Conservation (phyloP, 2,113 vertebrate genomes). For the Synchiropus splendidus region DNA sequence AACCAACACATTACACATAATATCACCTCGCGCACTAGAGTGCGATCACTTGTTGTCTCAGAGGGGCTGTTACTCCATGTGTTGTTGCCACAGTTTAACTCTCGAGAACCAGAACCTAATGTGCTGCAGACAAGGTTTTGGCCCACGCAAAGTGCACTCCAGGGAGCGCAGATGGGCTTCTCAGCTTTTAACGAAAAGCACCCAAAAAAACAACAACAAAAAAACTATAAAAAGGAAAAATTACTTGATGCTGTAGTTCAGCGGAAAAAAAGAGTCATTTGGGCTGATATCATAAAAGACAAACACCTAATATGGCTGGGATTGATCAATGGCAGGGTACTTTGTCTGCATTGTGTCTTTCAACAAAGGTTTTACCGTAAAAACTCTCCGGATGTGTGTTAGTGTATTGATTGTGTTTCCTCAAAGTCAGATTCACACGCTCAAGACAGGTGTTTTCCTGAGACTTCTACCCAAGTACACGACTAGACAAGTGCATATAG, state of each 20-base stretch:
- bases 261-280: constrained; percentile 1
- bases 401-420: too few species aligned
- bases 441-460: too few species aligned
- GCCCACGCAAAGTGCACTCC: constrained; percentile 35
- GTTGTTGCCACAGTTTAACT: constrained; percentile 53
- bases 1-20: constrained; percentile 62
- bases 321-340: too few species aligned
- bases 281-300: constrained; percentile 14
- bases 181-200: constrained; percentile 3
- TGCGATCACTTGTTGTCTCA: constrained; percentile 50
- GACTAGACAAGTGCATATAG: too few species aligned
- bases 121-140: constrained; percentile 17
- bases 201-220: too few species aligned
- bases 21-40: constrained; percentile 52
- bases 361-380: too few species aligned
- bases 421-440: too few species aligned
- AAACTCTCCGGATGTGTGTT: too few species aligned
- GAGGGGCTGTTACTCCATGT: constrained; percentile 53
- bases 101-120: constrained; percentile 47
- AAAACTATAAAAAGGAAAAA: constrained; percentile 8
- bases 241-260: constrained; percentile 13
- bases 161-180: constrained; percentile 19
- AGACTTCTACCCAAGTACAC: too few species aligned
- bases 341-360: too few species aligned
- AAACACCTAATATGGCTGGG: constrained; percentile 15